Base-by-base conservation (phyloP, 1,140 invertebrate genomes). In the Stenopsyche tienmushanensis region DNA sequence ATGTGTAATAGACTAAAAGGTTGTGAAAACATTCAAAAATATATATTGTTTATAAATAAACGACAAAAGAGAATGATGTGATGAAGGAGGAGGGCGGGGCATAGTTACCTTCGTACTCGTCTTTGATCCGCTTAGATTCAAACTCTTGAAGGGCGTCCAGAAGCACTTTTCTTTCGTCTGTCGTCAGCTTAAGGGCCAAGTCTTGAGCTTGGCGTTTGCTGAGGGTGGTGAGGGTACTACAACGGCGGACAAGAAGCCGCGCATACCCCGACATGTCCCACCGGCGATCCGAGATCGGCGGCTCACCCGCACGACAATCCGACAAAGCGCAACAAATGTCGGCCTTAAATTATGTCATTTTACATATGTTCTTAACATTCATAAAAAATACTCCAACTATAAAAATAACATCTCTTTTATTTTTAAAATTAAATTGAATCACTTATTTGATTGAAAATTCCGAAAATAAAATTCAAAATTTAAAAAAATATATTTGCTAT, bases 61-160 rank as follows among this genome's bases (percentile, higher is more conserved):
- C 3, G 44, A 47, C 10, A 47, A 47, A 5, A 9, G 44, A 47
- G 10, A 47, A 18, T 47, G 18, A n/a, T 34, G 29, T 34, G 5
- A 34, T 34, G 29, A 34, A 34, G 29, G 34, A 8, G 34, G 7
- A 39, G 34, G n/a, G 34, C n/a, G n/a, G n/a, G n/a, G n/a, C n/a
- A 17, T 49, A n/a, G n/a, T 34, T 24, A 90, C 90, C 88, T 86
- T 88, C 87, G 73, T 86, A 90, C 73, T 86, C 85, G 59, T 86
- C 85, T 76, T 89, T 90, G 17, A 85, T 82, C 72, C 84, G 79
- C 65, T 86, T 84, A 0, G 88, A 88, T 74, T 90, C 83, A 73
- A 83, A 89, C 75, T 90, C 86, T 67, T 88, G 84, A 17, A 92
- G 73, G 0, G 88, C 86, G 17, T 76, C 72, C 45, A 86, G 79